Base-by-base conservation (phyloP, 35 echinoderm and acorn worm species). In the Diadema setosum region DNA sequence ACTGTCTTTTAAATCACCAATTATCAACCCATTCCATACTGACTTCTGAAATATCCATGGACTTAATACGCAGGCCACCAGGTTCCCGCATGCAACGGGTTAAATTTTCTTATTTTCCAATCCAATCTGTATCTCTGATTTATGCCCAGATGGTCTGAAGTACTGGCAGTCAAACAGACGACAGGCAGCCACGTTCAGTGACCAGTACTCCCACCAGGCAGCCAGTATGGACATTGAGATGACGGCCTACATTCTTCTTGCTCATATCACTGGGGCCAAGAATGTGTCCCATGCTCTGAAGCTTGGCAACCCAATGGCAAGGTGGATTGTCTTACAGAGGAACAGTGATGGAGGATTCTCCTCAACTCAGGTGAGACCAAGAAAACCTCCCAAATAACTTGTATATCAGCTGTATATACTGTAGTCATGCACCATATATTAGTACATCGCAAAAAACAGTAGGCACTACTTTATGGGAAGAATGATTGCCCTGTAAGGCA, bases 161-260 rank as follows among this genome's bases (percentile, higher is more conserved):
- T 91, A 85, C 65, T 96, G 94, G 94, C 35, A 82, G 37, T 75
- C 84, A 2, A 96, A 92, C 81, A 46, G 94, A 24, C 21, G 37
- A 31, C 73, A 64, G 24, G 15, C 40, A 30, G 12, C 24, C 23
- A 27, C 65, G 15, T 60, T 48, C 32, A 46, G 73, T 8, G 26
- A 46, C 43, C 26, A 33, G 2, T 65, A 70, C 23, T 31, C 39
- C 17, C 70, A 92, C 58, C 65, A 82, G 14, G 80, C 94, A 2
- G 42, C 94, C 4, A 87, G 90, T 2, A 40, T 80, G 34, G 70
- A 96, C 82, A 90, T 92, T 29, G 94, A 96, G 81, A 96, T 96
- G 36, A 96, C 94, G 0, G 83, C 94, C 1, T 96, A 96, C 36
- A 60, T 88, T 9, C 85, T 96, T 6, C 85, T 96, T 15, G 83